These are phyloP conservation scores for Mus spicilegus DNA, from an alignment of 2,113 vertebrate species.

Conservation along the genomic window DNA sequence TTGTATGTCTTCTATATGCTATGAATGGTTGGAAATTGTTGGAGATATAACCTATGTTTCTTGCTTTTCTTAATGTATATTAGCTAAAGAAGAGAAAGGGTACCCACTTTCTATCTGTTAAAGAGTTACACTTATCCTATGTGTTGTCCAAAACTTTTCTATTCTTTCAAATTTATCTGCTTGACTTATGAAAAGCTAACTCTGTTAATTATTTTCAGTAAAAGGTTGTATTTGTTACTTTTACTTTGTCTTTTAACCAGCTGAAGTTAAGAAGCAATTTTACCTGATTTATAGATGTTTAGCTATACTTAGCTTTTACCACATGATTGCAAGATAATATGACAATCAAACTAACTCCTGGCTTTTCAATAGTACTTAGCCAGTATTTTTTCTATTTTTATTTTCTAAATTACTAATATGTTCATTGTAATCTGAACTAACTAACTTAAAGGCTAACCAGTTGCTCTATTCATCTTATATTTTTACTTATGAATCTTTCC, in stretches of 20 bases:
- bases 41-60: neutral
- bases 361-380: neutral
- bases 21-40: neutral
- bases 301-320: neutral
- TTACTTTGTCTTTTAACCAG: neutral
- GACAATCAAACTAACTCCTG: neutral
- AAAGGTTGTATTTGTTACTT: neutral
- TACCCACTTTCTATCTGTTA: neutral
- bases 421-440: neutral
- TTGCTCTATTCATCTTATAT: neutral
- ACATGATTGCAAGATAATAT: neutral
- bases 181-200: neutral
- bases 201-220: neutral
- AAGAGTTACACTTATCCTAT: neutral
- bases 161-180: neutral
- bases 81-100: neutral
- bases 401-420: neutral
- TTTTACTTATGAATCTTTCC: neutral
- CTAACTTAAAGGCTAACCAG: neutral
- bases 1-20: neutral
- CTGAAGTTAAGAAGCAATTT: neutral
- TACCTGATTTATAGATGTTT: neutral
- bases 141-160: neutral
- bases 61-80: neutral
- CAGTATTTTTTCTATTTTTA: neutral